These are phyloP conservation scores for Megalurothrips usitatus DNA, from an alignment of 2,888 invertebrate genomes.

Conservation along the genomic window DNA sequence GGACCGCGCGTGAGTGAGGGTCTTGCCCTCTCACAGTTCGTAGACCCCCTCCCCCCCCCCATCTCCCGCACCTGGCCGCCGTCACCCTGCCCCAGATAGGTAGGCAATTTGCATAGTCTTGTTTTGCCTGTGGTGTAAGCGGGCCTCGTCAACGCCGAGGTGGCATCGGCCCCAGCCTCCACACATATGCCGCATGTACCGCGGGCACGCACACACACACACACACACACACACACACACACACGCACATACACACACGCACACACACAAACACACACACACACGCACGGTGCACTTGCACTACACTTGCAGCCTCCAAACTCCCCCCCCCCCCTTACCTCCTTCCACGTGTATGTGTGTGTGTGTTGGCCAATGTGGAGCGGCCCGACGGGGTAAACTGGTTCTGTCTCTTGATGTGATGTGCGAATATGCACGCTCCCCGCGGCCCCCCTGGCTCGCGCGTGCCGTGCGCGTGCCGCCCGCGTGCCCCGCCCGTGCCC, in stretches of 20 bases:
- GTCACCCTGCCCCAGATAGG: too few relatives aligned
- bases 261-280: neutral
- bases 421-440: neutral
- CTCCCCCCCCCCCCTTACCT: too few relatives aligned
- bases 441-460: neutral
- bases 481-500: neutral
- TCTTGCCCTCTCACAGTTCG: too few relatives aligned
- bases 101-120: too few relatives aligned
- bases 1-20: too few relatives aligned
- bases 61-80: too few relatives aligned
- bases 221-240: neutral
- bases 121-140: too few relatives aligned
- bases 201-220: neutral
- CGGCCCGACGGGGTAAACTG: neutral
- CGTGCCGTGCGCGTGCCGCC: neutral
- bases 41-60: too few relatives aligned
- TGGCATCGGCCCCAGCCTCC: too few relatives aligned
- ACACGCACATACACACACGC: neutral
- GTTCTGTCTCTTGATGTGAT: neutral
- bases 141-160: too few relatives aligned
- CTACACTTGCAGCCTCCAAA: neutral
- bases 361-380: slow-evolving; percentile 6
- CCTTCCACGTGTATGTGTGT: too few relatives aligned
- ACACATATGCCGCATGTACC: neutral
- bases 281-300: neutral